phyloP scores from a whole-genome alignment of 2,888 invertebrate species.

The Peribatodes rhomboidaria region DNA sequence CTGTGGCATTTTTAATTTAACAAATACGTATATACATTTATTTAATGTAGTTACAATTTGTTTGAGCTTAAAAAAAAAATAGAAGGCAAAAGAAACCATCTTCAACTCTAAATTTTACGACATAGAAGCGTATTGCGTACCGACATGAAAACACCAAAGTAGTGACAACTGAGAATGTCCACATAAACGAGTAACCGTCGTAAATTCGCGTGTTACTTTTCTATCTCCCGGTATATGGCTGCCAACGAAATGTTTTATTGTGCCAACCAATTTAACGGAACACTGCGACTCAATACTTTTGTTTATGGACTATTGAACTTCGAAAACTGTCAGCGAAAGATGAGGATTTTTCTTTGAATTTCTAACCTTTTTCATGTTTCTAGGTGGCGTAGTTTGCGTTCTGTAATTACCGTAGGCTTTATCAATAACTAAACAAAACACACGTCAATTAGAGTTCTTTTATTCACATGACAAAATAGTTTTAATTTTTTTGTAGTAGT shows the following conservation, averaged over 20 bases:
- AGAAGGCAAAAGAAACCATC: background rate
- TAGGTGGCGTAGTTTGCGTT: no score
- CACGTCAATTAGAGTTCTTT: no score
- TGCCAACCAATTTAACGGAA: slow-evolving; percentile 40
- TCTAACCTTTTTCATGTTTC: no score
- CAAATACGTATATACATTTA: no score
- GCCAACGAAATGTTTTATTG: slow-evolving; percentile 38
- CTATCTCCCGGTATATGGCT: slow-evolving; percentile 41
- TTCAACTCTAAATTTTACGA: slow-evolving; percentile 34
- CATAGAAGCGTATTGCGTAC: slow-evolving; percentile 24
- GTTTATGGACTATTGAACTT: slow-evolving; percentile 30
- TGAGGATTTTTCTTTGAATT: no score
- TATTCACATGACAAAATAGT: no score
- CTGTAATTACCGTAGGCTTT: no score
- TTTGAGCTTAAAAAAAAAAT: background rate
- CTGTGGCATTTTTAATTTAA: no score
- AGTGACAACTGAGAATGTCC: slow-evolving; percentile 50
- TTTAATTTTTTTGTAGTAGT: no score
- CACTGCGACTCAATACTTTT: slow-evolving; percentile 27
- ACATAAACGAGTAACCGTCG: slow-evolving; percentile 50
- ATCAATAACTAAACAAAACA: no score
- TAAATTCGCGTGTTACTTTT: slow-evolving; percentile 44
- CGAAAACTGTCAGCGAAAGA: background rate
- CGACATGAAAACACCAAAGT: slow-evolving; percentile 47
- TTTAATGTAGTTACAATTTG: background rate